A percentile compares a stretch with the other conserved stretches of the same genome.
Evolutionary conservation across 2,888 invertebrate genomes (phyloP).

Genomic region (Brenthis daphne): DNA sequence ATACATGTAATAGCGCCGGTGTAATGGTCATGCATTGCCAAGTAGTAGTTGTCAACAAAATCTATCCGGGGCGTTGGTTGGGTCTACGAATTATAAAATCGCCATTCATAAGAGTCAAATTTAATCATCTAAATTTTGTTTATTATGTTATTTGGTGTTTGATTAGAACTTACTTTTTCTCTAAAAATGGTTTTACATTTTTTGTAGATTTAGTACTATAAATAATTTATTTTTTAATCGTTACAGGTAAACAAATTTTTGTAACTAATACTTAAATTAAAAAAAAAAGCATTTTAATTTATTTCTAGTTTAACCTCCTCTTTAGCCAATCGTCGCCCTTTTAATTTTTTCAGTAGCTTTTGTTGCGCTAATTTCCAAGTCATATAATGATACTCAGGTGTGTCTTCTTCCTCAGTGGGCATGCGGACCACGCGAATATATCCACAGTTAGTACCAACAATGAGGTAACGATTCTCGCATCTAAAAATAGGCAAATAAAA

Average conservation of each 20-base stretch:
- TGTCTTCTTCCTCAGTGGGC: conserved; percentile 68
- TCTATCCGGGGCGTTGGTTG: conserved; percentile 72
- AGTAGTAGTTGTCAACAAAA: conserved; percentile 83
- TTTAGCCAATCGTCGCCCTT: conserved; percentile 71
- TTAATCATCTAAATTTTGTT: too few species aligned
- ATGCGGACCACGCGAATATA: conserved; percentile 68
- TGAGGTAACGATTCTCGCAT: conserved; percentile 62
- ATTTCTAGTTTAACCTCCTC: conserved; percentile 56
- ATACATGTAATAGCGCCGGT: conserved; percentile 86
- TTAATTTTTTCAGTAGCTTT: conserved; percentile 64
- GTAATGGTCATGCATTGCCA: conserved; percentile 89
- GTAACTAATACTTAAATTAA: neutral
- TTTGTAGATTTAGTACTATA: too few species aligned
- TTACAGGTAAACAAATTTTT: neutral
- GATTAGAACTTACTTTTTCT: too few species aligned
- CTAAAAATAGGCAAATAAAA: conserved; percentile 44
- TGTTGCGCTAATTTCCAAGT: conserved; percentile 59
- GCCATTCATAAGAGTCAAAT: neutral
- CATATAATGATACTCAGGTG: conserved; percentile 52
- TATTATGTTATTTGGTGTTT: too few species aligned
- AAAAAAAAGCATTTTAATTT: neutral
- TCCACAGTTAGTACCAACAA: conserved; percentile 69
- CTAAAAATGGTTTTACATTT: too few species aligned
- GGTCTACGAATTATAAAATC: conserved; percentile 45
- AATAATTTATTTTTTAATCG: too few species aligned